phyloP scores from a whole-genome alignment of 2,888 invertebrate species.

The Epirrhoe tristata region DNA sequence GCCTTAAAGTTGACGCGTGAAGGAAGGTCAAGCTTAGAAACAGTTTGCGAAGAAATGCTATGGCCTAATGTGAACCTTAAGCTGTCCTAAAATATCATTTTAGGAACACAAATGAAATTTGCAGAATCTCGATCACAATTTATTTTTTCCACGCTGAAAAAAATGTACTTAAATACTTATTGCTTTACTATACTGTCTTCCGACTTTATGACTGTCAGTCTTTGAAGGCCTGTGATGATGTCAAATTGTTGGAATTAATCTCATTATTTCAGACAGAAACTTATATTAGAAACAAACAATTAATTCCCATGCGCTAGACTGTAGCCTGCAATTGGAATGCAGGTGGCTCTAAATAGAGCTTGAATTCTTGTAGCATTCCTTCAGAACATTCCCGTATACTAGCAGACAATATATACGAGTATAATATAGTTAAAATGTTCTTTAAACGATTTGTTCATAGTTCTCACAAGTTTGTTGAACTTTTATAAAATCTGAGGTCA shows the following conservation, averaged over 20 bases:
- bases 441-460: constrained; percentile 3
- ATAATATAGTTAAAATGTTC: constrained; percentile 2
- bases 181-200: no score
- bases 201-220: not conserved
- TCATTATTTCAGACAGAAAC: not conserved
- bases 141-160: no score
- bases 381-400: constrained; percentile 21
- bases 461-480: constrained; percentile 15
- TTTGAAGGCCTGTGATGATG: not conserved
- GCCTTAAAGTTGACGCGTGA: constrained; percentile 33
- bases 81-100: constrained; percentile 4
- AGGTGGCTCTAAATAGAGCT: constrained; percentile 33
- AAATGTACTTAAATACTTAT: no score
- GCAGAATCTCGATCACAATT: no score
- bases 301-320: constrained; percentile 5
- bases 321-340: constrained; percentile 12
- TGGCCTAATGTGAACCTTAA: constrained; percentile 6
- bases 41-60: constrained; percentile 28
- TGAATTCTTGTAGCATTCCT: constrained; percentile 34
- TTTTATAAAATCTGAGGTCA: constrained; percentile 2
- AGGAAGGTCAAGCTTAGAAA: constrained; percentile 40
- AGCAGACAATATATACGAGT: constrained; percentile 15
- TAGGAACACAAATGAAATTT: not conserved
- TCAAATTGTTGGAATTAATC: constrained; percentile 3
- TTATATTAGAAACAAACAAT: not conserved